Evolutionary conservation across 2,113 vertebrate species (phyloP), one percentile per base, ranked within the genome.

Genomic region (Romanogobio albipinnatus): DNA sequence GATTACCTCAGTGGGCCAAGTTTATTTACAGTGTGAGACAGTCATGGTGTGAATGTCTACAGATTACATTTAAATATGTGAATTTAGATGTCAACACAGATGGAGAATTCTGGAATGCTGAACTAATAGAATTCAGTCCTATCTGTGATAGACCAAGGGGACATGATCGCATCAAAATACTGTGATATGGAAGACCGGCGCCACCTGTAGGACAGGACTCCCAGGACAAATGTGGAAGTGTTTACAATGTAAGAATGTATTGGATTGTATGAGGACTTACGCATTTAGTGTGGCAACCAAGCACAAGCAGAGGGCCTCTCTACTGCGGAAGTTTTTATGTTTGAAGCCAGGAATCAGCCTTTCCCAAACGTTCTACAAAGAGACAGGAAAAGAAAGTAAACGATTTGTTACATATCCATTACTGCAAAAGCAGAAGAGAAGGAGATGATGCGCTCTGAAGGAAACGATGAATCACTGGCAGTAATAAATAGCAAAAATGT

Each of bases 251-350:
- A 61, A 66, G 83, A 85, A 62, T 14, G 47, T 45, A 19, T 14
- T 26, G 76, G 45, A 84, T 24, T 5, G 49, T 84, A 8, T 33
- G 17, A 75, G 75, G 76, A 94, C 97, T 98, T 95, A 99, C 97
- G 77, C 93, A 92, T 93, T 95, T 88, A 99, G 95, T 51, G 97
- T 97, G 91, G 96, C 93, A 91, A 95, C 94, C 89, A 99, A 95
- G 93, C 97, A 98, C 70, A 97, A 92, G 92, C 98, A 99, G 84
- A 97, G 88, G 90, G 97, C 97, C 94, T 99, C 98, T 93, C 98
- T 95, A 90, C 95, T 96, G 90, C 97, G 96, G 95, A 96, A 97
- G 94, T 99, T 99, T 95, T 98, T 99, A 93, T 99, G 98, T 92
- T 99, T 99, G 91, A 99, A 99, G 85, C 95, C 96, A 90, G 93